Evolutionary conservation across 2,888 invertebrate species (phyloP), one percentile per base, ranked within the genome.

Genomic region (Imbricaverruca yamaguchii): DNA sequence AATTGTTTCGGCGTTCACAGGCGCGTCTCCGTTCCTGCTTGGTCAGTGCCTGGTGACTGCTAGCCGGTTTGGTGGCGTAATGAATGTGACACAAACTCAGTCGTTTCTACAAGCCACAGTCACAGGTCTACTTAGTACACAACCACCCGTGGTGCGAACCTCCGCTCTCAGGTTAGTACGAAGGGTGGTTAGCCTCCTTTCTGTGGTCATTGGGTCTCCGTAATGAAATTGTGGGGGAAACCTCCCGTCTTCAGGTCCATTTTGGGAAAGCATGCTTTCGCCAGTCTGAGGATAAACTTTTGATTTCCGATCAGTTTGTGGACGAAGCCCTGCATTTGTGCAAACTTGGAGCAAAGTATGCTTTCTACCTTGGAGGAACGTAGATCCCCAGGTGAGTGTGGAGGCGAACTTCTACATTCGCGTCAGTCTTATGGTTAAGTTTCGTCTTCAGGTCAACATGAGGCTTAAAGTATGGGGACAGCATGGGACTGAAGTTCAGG

Each of bases 11-110:
- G 39, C 39, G 39, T 39, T 83, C 59, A 59, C 74, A 74, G 74
- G 57, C 57, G 88, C 85, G 67, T 87, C 87, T 79, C 89, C 90
- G 18, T 89, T 91, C 84, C 87, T 91, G 80, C 86, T 89, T 82
- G 91, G 90, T 8, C 88, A 90, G 82, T 90, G 90, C 84, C 85
- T 91, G 74, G 90, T 90, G 87, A 87, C 89, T 67, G 90, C 89
- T 55, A 90, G 90, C 84, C 87, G 89, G 83, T 90, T 88, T 84
- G 87, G 89, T 9, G 86, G 87, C 80, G 87, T 88, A 81, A 88
- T 90, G 87, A 87, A 88, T 25, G 87, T 87, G 61, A 89, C 89
- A 82, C 86, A 90, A 84, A 86, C 86, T 69, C 86, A 86, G 8
- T 86, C 86, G 80, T 90, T 89, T 85, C 85, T 90, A 25, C 89